Conservation (phyloP, 2,113 vertebrate species). For the human (Homo sapiens) region DNA sequence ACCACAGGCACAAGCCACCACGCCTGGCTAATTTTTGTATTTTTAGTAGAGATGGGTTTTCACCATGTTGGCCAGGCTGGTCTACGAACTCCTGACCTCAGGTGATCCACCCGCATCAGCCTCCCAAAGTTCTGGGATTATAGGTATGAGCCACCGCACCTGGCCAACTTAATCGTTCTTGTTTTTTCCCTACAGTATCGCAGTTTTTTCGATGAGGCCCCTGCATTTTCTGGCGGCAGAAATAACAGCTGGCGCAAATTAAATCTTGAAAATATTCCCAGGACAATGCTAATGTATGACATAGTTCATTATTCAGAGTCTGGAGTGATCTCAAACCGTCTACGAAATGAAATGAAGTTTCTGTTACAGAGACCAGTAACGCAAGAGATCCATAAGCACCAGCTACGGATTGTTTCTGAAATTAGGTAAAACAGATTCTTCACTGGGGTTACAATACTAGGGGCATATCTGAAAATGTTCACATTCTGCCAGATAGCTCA, state of each 20-base stretch:
- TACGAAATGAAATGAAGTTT: conserved; percentile 77
- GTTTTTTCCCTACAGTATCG: conserved; percentile 75
- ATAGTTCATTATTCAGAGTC: conserved; percentile 78
- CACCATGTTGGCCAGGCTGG: too few species aligned
- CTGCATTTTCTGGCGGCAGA: conserved; percentile 79
- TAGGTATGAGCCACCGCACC: neutral
- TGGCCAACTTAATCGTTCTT: neutral
- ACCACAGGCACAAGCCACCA: too few species aligned
- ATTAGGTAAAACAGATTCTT: conserved; percentile 75
- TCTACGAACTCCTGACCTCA: too few species aligned
- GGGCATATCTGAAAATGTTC: conserved; percentile 38
- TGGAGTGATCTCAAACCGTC: conserved; percentile 70
- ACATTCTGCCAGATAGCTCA: conserved; percentile 8
- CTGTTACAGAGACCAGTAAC: conserved; percentile 74
- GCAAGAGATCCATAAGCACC: conserved; percentile 70
- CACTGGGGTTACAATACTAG: neutral
- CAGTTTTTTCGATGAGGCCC: conserved; percentile 81
- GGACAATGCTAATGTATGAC: conserved; percentile 75
- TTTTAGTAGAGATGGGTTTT: too few species aligned
- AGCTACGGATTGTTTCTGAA: conserved; percentile 71
- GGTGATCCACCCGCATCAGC: too few species aligned
- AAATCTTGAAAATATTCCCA: conserved; percentile 77
- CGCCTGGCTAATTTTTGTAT: too few species aligned
- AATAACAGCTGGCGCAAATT: conserved; percentile 84
- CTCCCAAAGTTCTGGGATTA: neutral